Conservation (phyloP, 2,888 invertebrate species). For the Arctia plantaginis region DNA sequence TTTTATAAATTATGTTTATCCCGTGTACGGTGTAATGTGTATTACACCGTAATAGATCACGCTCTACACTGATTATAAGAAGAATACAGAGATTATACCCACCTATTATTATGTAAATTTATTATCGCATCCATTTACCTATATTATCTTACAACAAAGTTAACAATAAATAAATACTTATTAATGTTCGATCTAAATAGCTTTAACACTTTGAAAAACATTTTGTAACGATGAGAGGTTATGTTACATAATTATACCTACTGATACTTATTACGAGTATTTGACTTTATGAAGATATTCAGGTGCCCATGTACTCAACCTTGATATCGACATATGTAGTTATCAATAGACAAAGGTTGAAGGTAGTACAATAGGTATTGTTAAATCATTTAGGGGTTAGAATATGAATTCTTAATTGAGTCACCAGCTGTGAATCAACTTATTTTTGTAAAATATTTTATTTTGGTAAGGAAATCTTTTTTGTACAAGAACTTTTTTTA, state of each 20-base stretch:
- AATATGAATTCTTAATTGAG: conserved; percentile 17
- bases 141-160: neutral
- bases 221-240: neutral
- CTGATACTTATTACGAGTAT: neutral
- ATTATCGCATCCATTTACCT: neutral
- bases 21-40: neutral
- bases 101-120: neutral
- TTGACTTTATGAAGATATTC: neutral
- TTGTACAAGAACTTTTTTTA: neutral
- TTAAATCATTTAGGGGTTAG: conserved; percentile 21
- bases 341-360: conserved; percentile 23
- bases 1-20: neutral
- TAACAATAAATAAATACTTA: neutral
- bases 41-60: neutral
- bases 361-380: conserved; percentile 23
- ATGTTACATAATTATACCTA: neutral
- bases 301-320: conserved; percentile 14
- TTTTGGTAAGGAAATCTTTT: neutral
- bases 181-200: neutral
- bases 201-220: neutral
- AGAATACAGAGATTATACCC: neutral
- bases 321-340: conserved; percentile 15
- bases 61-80: neutral
- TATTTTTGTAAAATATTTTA: neutral
- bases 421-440: neutral